These are phyloP conservation scores for Natrix natrix DNA, from an alignment of 2,797 vertebrate genomes.

Conservation along the genomic window DNA sequence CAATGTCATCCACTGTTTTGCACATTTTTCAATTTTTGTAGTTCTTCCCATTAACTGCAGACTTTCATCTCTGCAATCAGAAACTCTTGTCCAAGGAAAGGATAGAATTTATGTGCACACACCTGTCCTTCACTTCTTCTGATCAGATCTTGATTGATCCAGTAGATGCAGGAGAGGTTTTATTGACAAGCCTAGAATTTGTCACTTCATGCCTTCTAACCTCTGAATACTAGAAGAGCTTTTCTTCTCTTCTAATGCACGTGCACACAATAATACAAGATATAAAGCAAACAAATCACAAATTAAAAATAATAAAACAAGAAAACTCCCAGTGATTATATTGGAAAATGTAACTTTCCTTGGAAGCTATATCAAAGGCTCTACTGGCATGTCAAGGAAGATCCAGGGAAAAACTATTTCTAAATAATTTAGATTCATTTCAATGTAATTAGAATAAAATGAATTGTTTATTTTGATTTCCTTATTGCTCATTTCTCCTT, in stretches of 20 bases:
- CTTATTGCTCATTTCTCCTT: background rate
- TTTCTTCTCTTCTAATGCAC: background rate
- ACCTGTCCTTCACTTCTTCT: background rate
- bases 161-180: background rate
- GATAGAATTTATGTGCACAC: background rate
- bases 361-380: background rate
- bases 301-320: background rate
- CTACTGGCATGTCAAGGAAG: background rate
- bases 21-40: background rate
- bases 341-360: background rate
- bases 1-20: background rate
- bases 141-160: constrained; percentile 10
- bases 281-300: background rate
- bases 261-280: background rate
- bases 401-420: background rate
- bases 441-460: background rate
- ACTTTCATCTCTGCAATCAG: background rate
- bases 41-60: background rate
- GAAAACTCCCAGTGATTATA: background rate
- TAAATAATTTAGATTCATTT: background rate
- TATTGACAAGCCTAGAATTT: constrained; percentile 4
- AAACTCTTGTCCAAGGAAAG: constrained; percentile 26
- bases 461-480: background rate
- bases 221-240: background rate
- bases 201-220: background rate